phyloP scores from a whole-genome alignment of 2,888 invertebrate species.

The Achlya flavicornis region DNA sequence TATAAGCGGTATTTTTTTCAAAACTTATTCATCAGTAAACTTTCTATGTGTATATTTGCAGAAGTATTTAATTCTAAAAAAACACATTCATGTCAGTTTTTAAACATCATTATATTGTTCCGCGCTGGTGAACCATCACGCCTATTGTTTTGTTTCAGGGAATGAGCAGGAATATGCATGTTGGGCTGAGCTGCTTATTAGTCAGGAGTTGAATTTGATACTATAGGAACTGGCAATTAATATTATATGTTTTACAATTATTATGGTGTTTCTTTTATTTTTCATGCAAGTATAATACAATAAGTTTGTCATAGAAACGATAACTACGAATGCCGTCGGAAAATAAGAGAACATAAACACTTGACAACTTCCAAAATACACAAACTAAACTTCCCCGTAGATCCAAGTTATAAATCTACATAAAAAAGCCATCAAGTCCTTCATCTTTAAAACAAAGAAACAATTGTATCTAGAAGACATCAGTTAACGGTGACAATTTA shows the following conservation, averaged over 20 bases:
- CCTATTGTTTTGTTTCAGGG: slow-evolving; percentile 15
- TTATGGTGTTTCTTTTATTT: too few relatives aligned
- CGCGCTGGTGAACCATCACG: slow-evolving; percentile 26
- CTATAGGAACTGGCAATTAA: not conserved
- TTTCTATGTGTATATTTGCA: not conserved
- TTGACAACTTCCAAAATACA: not conserved
- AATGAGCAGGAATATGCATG: slow-evolving; percentile 5
- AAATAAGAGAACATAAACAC: not conserved
- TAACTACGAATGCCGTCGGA: not conserved
- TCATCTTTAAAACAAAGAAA: slow-evolving; percentile 26
- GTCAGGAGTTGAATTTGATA: not conserved
- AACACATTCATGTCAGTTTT: slow-evolving; percentile 26
- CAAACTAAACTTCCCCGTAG: not conserved
- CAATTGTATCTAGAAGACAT: slow-evolving; percentile 50
- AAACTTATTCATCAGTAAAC: not conserved
- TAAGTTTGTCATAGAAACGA: not conserved
- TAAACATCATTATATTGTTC: slow-evolving; percentile 48
- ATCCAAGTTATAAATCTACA: not conserved
- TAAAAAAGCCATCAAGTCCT: slow-evolving; percentile 13
- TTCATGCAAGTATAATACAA: too few relatives aligned
- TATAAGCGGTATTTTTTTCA: too few relatives aligned
- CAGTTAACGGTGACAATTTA: slow-evolving; percentile 41
- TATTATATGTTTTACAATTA: too few relatives aligned
- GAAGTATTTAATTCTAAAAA: not conserved
- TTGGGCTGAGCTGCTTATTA: slow-evolving; percentile 5